phyloP scores from a whole-genome alignment of 2,113 vertebrate species.

The Chloropsis cyanopogon region DNA sequence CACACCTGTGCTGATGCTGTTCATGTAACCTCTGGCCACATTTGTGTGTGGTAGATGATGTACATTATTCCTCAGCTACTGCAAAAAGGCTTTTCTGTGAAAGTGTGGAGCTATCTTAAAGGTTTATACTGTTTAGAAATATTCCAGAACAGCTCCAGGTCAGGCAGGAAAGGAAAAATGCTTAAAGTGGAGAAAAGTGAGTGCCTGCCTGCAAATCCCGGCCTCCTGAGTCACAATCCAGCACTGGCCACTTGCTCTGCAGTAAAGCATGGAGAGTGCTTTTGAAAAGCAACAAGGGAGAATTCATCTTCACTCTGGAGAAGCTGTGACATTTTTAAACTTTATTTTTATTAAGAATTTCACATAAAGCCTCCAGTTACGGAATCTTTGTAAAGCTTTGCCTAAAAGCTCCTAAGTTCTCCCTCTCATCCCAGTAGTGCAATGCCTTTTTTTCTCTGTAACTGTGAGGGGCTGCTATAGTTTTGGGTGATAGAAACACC shows the following conservation, averaged over 20 bases:
- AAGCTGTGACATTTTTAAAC: background rate
- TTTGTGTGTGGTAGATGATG: background rate
- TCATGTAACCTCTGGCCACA: background rate
- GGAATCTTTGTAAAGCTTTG: background rate
- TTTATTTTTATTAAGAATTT: background rate
- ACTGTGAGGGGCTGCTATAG: background rate
- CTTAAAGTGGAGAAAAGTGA: background rate
- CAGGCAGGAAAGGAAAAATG: background rate
- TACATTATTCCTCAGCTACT: background rate
- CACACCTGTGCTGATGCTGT: background rate
- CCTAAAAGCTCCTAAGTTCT: background rate
- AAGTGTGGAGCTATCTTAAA: background rate
- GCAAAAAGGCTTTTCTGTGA: background rate
- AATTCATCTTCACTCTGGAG: background rate
- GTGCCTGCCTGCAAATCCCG: background rate
- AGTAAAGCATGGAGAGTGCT: background rate
- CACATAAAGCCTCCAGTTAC: background rate
- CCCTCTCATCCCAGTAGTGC: background rate
- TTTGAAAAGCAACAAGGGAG: background rate
- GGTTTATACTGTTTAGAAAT: background rate
- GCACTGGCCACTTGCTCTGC: background rate
- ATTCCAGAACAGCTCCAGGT: background rate
- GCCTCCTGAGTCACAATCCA: background rate
- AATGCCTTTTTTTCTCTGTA: background rate
- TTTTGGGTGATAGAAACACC: background rate